Base-by-base conservation (phyloP, 2,797 vertebrate genomes). In the Sebastes vulpes region DNA sequence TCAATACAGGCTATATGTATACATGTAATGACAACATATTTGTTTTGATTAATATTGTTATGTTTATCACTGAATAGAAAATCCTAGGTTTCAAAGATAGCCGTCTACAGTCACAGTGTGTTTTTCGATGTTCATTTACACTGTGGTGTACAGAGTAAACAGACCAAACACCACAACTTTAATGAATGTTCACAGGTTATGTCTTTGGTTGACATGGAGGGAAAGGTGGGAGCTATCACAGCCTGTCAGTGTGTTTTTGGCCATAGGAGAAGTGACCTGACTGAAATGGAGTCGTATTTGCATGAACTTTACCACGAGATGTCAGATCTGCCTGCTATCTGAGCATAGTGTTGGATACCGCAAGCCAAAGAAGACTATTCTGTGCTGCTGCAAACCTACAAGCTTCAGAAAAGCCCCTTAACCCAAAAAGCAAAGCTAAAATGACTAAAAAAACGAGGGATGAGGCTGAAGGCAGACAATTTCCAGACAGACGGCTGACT, bases 401-500 rank as follows among this genome's bases (percentile, higher is more conserved):
- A 48, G 75, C 35, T 79, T 29, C 21, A 72, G 25, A 59, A 74
- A 69, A 65, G 42, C 7, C 42, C 14, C 14, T 63, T 58, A 46
- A 65, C 61, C 29, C 1, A 4, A 73, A 65, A 68, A 66, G 64
- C 52, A 77, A 61, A 70, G 12, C 8, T n/a, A 31, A 79, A 80
- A 77, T 61, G 9, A 48, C 46, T 1, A 18, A 35, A 66, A 66
- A 63, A 38, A 64, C 0, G 7, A 66, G n/a, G 48, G 53, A 72
- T 6, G 72, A 75, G 23, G 64, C 69, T 52, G 61, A 68, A 76
- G 64, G 48, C 12, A 61, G 75, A 68, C 82, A 21, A 58, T 86
- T 86, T 84, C 42, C 68, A 60, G 63, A 78, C 64, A 69, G 63
- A 79, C 63, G 77, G 73, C 42, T 81, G 73, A 69, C 80, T 73